Conservation (phyloP, 2,888 invertebrate species). For the Cryptocephalus moraei region DNA sequence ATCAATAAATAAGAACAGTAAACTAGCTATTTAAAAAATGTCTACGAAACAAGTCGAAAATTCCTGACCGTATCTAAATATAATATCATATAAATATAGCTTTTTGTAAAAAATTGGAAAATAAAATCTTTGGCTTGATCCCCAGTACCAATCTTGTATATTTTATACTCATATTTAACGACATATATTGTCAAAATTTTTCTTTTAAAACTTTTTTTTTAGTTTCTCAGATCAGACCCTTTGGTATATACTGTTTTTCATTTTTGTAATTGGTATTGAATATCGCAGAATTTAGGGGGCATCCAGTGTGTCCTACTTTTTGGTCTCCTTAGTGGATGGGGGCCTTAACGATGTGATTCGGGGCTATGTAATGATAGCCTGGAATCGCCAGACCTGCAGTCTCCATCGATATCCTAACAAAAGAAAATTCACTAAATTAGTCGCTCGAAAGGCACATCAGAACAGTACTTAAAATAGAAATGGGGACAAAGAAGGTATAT, state of each 20-base stretch:
- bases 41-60: not conserved
- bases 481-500: no score
- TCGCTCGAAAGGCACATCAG: no score
- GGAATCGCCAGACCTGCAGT: conserved; percentile 85
- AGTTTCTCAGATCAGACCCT: conserved; percentile 25
- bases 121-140: conserved; percentile 80
- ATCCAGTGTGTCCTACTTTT: conserved; percentile 24
- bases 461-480: no score
- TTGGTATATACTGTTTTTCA: no score
- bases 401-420: conserved; percentile 83
- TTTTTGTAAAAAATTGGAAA: conserved; percentile 48
- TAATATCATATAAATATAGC: conserved; percentile 31
- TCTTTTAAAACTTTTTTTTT: conserved; percentile 16
- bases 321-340: conserved; percentile 58
- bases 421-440: conserved; percentile 3
- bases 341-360: conserved; percentile 86
- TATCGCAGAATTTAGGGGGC: conserved; percentile 35
- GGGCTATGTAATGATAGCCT: conserved; percentile 85
- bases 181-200: conserved; percentile 28
- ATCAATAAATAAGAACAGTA: not conserved
- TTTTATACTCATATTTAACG: conserved; percentile 15
- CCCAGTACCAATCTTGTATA: conserved; percentile 57
- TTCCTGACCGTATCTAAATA: conserved; percentile 36
- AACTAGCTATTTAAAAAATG: not conserved
- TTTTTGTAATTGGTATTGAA: conserved; percentile 11